Conservation (phyloP, 2,113 vertebrate species). For the Eptatretus burgeri region DNA sequence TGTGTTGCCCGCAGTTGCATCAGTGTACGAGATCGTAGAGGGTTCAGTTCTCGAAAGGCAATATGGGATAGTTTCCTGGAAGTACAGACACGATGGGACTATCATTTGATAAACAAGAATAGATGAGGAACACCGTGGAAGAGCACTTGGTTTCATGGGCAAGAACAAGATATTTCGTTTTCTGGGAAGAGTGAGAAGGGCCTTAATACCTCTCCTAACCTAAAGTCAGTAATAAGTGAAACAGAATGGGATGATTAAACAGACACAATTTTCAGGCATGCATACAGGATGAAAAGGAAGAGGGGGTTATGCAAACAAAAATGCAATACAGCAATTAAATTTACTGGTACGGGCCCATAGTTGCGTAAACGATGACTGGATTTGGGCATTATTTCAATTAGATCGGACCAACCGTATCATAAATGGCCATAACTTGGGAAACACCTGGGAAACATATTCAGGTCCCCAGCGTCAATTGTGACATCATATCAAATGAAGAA, state of each 20-base stretch:
- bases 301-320: background rate
- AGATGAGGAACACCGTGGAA: background rate
- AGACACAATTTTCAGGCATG: background rate
- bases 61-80: conserved; percentile 42
- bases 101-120: background rate
- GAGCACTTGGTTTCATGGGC: too few relatives aligned
- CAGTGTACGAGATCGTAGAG: conserved; percentile 42
- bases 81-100: conserved; percentile 8
- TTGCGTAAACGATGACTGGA: too few relatives aligned
- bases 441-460: too few relatives aligned
- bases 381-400: too few relatives aligned
- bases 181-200: background rate
- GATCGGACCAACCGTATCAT: too few relatives aligned
- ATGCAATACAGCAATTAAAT: too few relatives aligned
- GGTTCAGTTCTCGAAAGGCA: conserved; percentile 63
- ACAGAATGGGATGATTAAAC: background rate
- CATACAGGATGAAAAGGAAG: background rate
- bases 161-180: background rate
- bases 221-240: background rate
- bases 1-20: conserved; percentile 27
- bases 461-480: too few relatives aligned
- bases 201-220: background rate
- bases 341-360: too few relatives aligned
- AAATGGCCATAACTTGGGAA: too few relatives aligned
- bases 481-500: too few relatives aligned